Conservation (phyloP, 1,140 invertebrate genomes). For the Pteromalus puparum region DNA sequence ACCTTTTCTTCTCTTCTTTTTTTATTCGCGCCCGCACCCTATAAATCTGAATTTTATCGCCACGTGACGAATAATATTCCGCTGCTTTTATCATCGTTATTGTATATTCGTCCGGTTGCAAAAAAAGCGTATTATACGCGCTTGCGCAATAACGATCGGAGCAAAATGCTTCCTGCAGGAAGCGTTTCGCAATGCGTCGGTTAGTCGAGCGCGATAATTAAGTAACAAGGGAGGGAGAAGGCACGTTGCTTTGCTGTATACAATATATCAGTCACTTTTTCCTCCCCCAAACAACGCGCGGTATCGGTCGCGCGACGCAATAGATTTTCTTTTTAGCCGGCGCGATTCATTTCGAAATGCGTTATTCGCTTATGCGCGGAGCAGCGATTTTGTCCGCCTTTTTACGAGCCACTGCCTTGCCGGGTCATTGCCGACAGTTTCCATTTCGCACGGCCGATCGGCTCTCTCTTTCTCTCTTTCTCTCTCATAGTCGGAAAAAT, state of each 20-base stretch:
- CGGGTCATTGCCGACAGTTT: slow-evolving; percentile 39
- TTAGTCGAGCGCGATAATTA: slow-evolving; percentile 34
- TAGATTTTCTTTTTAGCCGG: not conserved
- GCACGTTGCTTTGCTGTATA: not conserved
- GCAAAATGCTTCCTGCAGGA: not conserved
- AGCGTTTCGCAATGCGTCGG: not conserved
- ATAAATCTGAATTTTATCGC: slow-evolving; percentile 39
- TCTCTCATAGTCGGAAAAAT: not conserved
- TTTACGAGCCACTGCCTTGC: slow-evolving; percentile 14
- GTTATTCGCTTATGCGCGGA: not conserved
- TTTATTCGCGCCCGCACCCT: slow-evolving; percentile 8
- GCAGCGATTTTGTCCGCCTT: not conserved
- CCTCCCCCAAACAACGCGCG: not conserved
- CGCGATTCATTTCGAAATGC: not conserved
- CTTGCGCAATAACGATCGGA: slow-evolving; percentile 3
- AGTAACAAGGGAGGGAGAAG: not conserved
- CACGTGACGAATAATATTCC: not conserved
- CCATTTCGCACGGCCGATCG: not conserved
- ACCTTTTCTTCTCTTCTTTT: not conserved
- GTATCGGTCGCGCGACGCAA: not conserved
- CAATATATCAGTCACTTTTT: slow-evolving; percentile 25
- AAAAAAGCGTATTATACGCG: not conserved
- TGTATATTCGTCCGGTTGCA: not conserved
- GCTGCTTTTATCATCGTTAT: not conserved
- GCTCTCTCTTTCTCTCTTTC: not conserved